Percentiles rank a stretch among this genome's conserved stretches.
phyloP scores from a whole-genome alignment of 1,140 invertebrate species.

The Acromyrmex charruanus region DNA sequence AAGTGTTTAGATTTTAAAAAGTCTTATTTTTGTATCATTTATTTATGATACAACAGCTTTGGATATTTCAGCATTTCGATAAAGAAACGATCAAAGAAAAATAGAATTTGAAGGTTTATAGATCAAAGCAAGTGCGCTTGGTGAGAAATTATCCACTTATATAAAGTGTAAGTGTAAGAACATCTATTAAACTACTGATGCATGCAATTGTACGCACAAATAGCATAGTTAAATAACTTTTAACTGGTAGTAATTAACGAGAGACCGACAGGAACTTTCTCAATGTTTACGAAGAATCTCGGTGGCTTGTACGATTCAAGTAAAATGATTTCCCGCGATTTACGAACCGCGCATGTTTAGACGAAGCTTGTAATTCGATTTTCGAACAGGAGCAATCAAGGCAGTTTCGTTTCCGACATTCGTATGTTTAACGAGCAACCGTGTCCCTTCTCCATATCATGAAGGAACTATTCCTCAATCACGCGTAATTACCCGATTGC shows the following conservation, averaged over 20 bases:
- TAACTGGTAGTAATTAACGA: conserved; percentile 3
- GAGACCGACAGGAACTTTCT: conserved; percentile 29
- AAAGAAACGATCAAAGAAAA: not conserved
- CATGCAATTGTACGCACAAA: not conserved
- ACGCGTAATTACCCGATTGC: conserved; percentile 1
- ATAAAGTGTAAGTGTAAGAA: conserved; percentile 5
- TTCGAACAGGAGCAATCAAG: not conserved
- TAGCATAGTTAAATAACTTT: not conserved
- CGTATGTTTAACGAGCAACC: conserved; percentile 2
- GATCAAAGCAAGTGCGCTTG: not conserved
- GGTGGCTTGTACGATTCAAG: not conserved
- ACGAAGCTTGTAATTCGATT: conserved; percentile 23
- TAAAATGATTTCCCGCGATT: conserved; percentile 31
- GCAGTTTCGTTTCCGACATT: conserved; percentile 9
- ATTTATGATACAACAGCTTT: not conserved
- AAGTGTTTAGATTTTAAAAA: not conserved
- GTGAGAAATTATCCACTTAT: not conserved
- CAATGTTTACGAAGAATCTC: not conserved
- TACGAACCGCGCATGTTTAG: not conserved
- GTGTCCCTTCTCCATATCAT: not conserved
- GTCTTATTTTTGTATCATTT: not conserved
- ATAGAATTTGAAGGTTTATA: not conserved
- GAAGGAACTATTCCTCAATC: not conserved
- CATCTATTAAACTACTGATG: not conserved
- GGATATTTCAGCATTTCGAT: not conserved